phyloP scores from a whole-genome alignment of 2,888 invertebrate genomes.

The Machimus rusticus region DNA sequence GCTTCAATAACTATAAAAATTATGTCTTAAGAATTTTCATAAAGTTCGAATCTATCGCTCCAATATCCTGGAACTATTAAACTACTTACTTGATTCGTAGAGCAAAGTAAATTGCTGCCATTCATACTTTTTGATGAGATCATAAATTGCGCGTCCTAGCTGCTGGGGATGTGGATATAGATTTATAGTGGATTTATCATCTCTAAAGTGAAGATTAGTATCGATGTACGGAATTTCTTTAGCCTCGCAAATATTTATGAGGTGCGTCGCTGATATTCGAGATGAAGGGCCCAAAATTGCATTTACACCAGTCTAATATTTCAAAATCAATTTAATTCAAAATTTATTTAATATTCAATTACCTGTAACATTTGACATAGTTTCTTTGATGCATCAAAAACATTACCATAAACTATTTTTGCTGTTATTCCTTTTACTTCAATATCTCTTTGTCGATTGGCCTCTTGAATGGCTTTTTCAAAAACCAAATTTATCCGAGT shows the following conservation, averaged over 20 bases:
- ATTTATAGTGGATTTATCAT: slow-evolving; percentile 68
- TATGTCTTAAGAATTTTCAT: neutral
- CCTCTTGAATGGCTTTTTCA: slow-evolving; percentile 57
- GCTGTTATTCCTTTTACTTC: slow-evolving; percentile 55
- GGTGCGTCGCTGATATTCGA: slow-evolving; percentile 73
- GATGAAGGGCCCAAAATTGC: slow-evolving; percentile 85
- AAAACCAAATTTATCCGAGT: slow-evolving; percentile 58
- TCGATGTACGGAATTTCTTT: slow-evolving; percentile 88
- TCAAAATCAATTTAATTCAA: neutral
- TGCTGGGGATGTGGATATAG: slow-evolving; percentile 74
- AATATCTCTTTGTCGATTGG: slow-evolving; percentile 55
- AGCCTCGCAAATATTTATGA: slow-evolving; percentile 83
- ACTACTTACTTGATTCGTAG: slow-evolving; percentile 53
- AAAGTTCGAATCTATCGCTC: neutral
- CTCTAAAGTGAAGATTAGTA: slow-evolving; percentile 73
- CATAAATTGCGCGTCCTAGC: slow-evolving; percentile 70
- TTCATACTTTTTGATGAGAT: slow-evolving; percentile 74
- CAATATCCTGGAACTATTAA: neutral
- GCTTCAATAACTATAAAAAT: neutral
- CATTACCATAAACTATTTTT: slow-evolving; percentile 66
- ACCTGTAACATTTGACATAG: slow-evolving; percentile 67
- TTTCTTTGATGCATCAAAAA: slow-evolving; percentile 66
- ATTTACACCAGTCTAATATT: slow-evolving; percentile 71
- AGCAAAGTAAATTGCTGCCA: slow-evolving; percentile 90
- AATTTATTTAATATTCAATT: slow-evolving; percentile 5